These are phyloP conservation scores for Aphis gossypii DNA, from an alignment of 1,140 invertebrate genomes.

Conservation along the genomic window DNA sequence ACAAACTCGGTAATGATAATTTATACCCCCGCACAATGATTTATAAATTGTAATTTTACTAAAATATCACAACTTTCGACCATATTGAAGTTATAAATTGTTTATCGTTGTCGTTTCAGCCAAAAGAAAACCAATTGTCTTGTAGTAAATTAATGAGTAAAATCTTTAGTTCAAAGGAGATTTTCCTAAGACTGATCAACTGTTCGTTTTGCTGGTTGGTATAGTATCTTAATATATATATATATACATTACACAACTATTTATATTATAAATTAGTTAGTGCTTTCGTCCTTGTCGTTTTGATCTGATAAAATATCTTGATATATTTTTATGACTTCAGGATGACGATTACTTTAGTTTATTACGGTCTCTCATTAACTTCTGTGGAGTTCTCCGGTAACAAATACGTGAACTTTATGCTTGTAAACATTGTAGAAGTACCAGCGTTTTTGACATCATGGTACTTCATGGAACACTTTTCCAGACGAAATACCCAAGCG, in stretches of 20 bases:
- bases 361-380: slow-evolving; percentile 77
- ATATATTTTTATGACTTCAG: slow-evolving; percentile 64
- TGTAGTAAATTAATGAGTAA: slow-evolving; percentile 34
- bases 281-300: neutral
- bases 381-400: slow-evolving; percentile 60
- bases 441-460: slow-evolving; percentile 62
- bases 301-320: neutral
- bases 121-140: neutral
- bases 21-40: neutral
- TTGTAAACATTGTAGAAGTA: slow-evolving; percentile 67
- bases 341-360: slow-evolving; percentile 75
- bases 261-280: neutral
- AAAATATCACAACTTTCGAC: neutral
- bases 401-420: slow-evolving; percentile 67
- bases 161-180: slow-evolving; percentile 52
- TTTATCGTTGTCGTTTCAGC: neutral
- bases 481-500: slow-evolving; percentile 58
- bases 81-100: neutral
- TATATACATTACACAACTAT: neutral
- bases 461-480: slow-evolving; percentile 59
- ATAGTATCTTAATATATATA: neutral
- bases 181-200: slow-evolving; percentile 53
- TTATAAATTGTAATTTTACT: neutral
- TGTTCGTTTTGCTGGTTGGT: slow-evolving; percentile 59
- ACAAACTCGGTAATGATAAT: neutral